A percentile compares a stretch with the other conserved stretches of the same genome.
Evolutionary conservation across 2,797 vertebrate species (phyloP).

Genomic region (Pantherophis vulpinus): DNA sequence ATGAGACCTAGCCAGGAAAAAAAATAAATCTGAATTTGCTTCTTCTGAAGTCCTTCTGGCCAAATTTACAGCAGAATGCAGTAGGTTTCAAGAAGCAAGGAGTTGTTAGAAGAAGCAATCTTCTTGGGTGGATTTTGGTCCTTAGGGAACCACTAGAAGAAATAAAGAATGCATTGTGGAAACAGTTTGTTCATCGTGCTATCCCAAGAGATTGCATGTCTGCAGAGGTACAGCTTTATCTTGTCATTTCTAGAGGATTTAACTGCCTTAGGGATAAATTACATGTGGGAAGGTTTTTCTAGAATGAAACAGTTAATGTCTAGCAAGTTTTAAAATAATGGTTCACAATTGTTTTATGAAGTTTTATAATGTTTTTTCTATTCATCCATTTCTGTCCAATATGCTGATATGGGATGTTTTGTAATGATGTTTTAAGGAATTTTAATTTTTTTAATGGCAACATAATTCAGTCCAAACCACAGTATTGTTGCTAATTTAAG

Average conservation of each 20-base stretch:
- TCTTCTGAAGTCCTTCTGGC: not conserved
- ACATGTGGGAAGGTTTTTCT: not conserved
- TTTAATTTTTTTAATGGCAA: not conserved
- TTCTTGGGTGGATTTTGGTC: not conserved
- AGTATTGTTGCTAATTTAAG: not conserved
- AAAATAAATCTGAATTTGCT: not conserved
- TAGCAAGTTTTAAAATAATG: not conserved
- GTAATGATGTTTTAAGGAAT: not conserved
- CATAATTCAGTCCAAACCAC: not conserved
- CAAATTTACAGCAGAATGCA: not conserved
- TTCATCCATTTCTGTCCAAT: not conserved
- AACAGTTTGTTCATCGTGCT: not conserved
- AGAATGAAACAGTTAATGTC: not conserved
- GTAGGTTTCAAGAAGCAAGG: not conserved
- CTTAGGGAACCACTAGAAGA: not conserved
- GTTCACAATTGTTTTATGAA: not conserved
- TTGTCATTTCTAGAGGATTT: not conserved
- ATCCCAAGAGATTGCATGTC: not conserved
- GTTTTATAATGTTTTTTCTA: not conserved
- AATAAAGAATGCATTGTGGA: not conserved
- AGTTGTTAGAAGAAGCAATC: not conserved
- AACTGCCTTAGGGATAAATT: not conserved
- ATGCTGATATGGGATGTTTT: not conserved
- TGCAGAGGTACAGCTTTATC: not conserved
- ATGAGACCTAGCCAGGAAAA: not conserved